A percentile compares a stretch with the other conserved stretches of the same genome.
phyloP scores from a whole-genome alignment of 2,888 invertebrate genomes.

The Ormia ochracea region DNA sequence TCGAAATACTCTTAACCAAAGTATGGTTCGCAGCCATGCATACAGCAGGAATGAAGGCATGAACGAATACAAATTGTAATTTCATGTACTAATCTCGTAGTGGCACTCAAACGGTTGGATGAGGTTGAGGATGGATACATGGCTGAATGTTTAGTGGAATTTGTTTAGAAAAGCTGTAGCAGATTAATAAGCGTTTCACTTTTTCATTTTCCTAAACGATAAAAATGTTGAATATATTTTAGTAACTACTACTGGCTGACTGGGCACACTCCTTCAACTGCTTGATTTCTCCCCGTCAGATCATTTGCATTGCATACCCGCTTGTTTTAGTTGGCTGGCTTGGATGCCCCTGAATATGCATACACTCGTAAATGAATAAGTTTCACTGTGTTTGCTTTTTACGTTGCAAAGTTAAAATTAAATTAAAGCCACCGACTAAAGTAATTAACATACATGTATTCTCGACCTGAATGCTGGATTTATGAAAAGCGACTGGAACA shows the following conservation, averaged over 20 bases:
- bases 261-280: not conserved
- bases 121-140: not conserved
- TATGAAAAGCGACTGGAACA: not conserved
- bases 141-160: constrained; percentile 15
- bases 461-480: constrained; percentile 3
- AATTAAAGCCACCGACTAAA: constrained; percentile 39
- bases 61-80: constrained; percentile 5
- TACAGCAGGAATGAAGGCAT: not conserved
- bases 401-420: constrained; percentile 24
- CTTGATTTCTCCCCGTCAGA: not conserved
- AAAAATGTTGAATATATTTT: not conserved
- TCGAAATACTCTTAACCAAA: constrained; percentile 7
- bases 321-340: not conserved
- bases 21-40: not conserved
- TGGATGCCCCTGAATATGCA: not conserved
- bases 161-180: not conserved
- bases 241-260: not conserved
- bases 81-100: constrained; percentile 12
- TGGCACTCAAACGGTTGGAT: constrained; percentile 1
- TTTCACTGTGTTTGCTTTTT: not conserved
- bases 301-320: not conserved
- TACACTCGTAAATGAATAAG: constrained; percentile 20
- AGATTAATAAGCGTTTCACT: not conserved
- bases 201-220: not conserved
- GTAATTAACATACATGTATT: constrained; percentile 25